Evolutionary conservation across 1,140 invertebrate genomes (phyloP).

Genomic region (Calliopsis andreniformis): DNA sequence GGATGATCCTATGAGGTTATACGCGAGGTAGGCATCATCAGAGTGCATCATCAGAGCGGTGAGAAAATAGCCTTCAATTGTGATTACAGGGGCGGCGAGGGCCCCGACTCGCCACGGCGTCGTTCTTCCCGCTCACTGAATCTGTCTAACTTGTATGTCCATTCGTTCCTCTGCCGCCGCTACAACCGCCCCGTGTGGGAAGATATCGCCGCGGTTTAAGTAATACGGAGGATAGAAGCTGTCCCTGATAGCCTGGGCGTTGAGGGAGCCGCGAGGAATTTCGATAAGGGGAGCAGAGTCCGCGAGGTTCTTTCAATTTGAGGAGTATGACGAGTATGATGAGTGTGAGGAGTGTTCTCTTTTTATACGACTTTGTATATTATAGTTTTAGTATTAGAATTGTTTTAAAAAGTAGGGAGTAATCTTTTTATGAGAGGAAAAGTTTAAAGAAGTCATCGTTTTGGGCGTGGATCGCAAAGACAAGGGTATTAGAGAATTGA

Average conservation of each 20-base stretch:
- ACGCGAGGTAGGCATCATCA: conserved; percentile 72
- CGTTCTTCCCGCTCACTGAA: conserved; percentile 59
- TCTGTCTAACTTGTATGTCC: conserved; percentile 59
- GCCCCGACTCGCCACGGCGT: conserved; percentile 69
- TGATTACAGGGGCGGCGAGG: conserved; percentile 81
- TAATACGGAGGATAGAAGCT: conserved; percentile 48
- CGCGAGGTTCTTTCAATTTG: too few species aligned
- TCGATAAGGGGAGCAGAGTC: too few species aligned
- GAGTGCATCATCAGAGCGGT: conserved; percentile 81
- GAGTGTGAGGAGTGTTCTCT: too few species aligned
- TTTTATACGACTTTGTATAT: too few species aligned
- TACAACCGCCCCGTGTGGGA: conserved; percentile 43
- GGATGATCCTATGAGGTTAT: conserved; percentile 80
- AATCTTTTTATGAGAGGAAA: too few species aligned
- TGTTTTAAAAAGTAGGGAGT: too few species aligned
- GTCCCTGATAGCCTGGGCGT: conserved; percentile 33
- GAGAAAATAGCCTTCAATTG: conserved; percentile 83
- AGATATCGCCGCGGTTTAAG: conserved; percentile 60
- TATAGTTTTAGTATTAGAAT: too few species aligned
- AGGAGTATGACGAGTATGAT: too few species aligned
- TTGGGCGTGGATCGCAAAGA: too few species aligned
- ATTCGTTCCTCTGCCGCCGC: conserved; percentile 50
- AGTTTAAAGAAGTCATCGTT: too few species aligned
- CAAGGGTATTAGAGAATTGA: too few species aligned
- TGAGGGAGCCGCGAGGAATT: too few species aligned